Evolutionary conservation across 2,113 vertebrate species (phyloP), one percentile per base, ranked within the genome.

Genomic region (Colistium nudipinnis): DNA sequence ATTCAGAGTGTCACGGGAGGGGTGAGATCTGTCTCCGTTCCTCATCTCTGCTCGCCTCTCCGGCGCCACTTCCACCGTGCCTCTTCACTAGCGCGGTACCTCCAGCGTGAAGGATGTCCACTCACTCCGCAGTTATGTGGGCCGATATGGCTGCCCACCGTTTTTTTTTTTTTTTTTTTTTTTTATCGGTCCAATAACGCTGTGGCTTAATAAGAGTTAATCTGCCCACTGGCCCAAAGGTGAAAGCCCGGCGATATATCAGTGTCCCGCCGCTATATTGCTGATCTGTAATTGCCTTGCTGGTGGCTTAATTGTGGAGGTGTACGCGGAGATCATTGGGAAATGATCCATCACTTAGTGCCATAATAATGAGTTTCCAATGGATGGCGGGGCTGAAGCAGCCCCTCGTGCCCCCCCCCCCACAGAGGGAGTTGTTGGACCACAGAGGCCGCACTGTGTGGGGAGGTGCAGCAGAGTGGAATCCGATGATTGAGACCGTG

Each of bases 291-390:
- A 93, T 91, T 90, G 83, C 89, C 71, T 88, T 74, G 88, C 90
- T 84, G 83, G 77, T 87, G 87, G 84, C 85, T 90, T 91, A 92
- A 93, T 91, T 92, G 92, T 87, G 82, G 82, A 89, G 88, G 90
- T 91, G 87, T 90, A 80, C 68, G 80, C 78, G 82, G 83, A 88
- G 89, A 91, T 92, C 88, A 84, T 88, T 91, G 87, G 88, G 88
- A 92, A 91, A 91, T 89, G 87, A 92, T 92, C 87, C 87, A 91
- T 93, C 91, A 88, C 88, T 91, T 90, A 89, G 85, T 69, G 64
- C 67, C 72, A 78, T 87, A 89, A 91, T 93, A 91, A 93, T 91
- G 90, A 88, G 78, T 90, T 92, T 92, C 88, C 86, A 72, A 88
- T 90, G 89, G 84, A 62, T 74, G 85, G 82, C 84, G 76, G 85